phyloP scores from a whole-genome alignment of 2,113 vertebrate species.

The Pyrgilauda ruficollis region DNA sequence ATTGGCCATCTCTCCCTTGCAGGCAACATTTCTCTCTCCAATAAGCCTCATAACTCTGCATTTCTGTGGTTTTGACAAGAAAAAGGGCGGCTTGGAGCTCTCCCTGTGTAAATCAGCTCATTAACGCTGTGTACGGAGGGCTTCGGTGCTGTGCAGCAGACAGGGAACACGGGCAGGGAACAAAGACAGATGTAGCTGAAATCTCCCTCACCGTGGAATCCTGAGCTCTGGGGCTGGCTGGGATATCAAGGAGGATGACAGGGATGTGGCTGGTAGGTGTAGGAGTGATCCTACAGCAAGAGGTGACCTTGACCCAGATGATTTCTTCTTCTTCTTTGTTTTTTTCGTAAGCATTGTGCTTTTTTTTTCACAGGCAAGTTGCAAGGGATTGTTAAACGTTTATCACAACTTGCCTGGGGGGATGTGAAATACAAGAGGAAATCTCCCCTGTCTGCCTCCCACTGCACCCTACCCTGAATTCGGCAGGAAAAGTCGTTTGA shows the following conservation, averaged over 20 bases:
- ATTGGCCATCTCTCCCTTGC: accelerated
- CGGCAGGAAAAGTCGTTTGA: not conserved
- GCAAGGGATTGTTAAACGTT: not conserved
- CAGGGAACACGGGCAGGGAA: not conserved
- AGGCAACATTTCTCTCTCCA: not conserved
- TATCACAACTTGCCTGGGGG: not conserved
- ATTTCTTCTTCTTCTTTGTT: not conserved
- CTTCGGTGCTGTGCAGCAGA: not conserved
- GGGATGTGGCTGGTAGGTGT: accelerated
- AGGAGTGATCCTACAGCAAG: not conserved
- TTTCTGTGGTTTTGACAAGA: not conserved
- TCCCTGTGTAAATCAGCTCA: not conserved
- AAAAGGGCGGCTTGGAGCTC: not conserved
- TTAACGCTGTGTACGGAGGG: accelerated
- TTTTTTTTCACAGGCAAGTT: not conserved
- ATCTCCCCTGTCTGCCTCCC: not conserved
- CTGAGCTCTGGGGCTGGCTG: accelerated
- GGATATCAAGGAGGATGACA: not conserved
- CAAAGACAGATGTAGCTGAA: accelerated
- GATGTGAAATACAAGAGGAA: constrained; percentile 13
- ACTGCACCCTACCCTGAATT: not conserved
- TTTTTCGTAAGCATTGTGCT: not conserved
- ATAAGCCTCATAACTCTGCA: accelerated
- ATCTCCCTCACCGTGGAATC: accelerated
- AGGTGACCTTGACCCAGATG: not conserved